These are phyloP conservation scores for Columbina picui DNA, from an alignment of 2,113 vertebrate species.

Conservation along the genomic window DNA sequence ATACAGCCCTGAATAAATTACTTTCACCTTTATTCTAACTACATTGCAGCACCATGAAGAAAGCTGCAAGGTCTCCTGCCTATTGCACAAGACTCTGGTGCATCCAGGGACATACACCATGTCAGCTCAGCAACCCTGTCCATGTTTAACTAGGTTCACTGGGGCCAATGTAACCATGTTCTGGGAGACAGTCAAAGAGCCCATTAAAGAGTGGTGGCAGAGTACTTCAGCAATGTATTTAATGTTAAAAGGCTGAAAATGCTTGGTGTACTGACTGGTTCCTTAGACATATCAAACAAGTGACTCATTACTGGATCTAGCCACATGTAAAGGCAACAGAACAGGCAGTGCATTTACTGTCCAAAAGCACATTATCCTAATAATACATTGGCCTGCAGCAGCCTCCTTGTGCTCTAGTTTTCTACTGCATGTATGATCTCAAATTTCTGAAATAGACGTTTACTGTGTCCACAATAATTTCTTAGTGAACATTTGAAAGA, in stretches of 20 bases:
- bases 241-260: neutral
- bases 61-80: neutral
- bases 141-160: neutral
- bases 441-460: neutral
- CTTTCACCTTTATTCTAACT: neutral
- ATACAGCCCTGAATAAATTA: neutral
- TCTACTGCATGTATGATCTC: neutral
- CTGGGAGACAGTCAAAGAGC: neutral
- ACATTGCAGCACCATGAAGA: neutral
- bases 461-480: neutral
- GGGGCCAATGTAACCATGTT: accelerated
- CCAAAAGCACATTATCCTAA: neutral
- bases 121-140: neutral
- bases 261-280: neutral
- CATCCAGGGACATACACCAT: no score
- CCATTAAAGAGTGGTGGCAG: neutral
- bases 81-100: neutral
- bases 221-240: neutral
- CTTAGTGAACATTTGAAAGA: neutral
- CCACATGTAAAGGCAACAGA: neutral
- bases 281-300: neutral
- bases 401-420: neutral
- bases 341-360: neutral
- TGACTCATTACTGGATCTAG: neutral
- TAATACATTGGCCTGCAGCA: neutral